A percentile compares a stretch with the other conserved stretches of the same genome.
phyloP scores from a whole-genome alignment of 2,888 invertebrate genomes.

The Drosophila incognita region DNA sequence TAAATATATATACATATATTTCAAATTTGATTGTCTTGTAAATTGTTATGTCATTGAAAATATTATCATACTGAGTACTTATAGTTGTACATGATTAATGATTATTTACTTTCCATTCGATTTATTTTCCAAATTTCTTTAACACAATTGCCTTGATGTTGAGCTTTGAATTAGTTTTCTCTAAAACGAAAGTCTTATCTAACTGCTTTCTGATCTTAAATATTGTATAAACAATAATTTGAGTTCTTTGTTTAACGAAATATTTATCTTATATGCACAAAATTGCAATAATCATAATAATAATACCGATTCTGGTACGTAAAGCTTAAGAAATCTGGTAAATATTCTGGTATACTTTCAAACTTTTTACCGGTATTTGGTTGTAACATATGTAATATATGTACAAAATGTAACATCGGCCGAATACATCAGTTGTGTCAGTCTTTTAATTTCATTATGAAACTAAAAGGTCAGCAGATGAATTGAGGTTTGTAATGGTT shows the following conservation, averaged over 20 bases:
- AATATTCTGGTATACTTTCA: not conserved
- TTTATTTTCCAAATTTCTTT: conserved; percentile 8
- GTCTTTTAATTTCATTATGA: not conserved
- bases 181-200: not conserved
- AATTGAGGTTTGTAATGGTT: not conserved
- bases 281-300: too few relatives aligned
- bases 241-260: not conserved
- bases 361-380: too few relatives aligned
- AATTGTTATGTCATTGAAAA: conserved; percentile 68
- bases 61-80: conserved; percentile 34
- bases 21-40: conserved; percentile 75
- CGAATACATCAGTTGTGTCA: not conserved
- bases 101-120: conserved; percentile 9
- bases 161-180: not conserved
- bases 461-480: not conserved
- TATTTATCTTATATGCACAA: not conserved
- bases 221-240: not conserved
- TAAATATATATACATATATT: conserved; percentile 44
- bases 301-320: not conserved
- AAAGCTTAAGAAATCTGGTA: not conserved
- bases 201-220: not conserved
- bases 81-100: conserved; percentile 29
- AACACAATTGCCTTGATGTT: conserved; percentile 22
- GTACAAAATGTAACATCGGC: too few relatives aligned
- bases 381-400: too few relatives aligned